Evolutionary conservation across 2,797 vertebrate genomes (phyloP).

Genomic region (Orientallactaga sibirica): DNA sequence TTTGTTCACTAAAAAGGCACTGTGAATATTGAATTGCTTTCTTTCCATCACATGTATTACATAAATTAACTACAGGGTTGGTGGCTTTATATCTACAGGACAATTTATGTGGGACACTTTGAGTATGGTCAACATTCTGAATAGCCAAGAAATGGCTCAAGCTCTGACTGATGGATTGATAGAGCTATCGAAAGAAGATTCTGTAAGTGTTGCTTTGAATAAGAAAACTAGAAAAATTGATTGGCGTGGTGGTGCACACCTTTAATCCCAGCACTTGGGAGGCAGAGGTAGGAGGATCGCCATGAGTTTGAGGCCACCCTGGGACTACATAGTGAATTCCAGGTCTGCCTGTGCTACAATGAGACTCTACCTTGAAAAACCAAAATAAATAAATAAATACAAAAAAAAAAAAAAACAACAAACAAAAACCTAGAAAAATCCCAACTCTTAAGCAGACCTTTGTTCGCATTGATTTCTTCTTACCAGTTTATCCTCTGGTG

Average conservation of each 20-base stretch:
- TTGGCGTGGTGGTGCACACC: too few relatives aligned
- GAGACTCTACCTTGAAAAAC: too few relatives aligned
- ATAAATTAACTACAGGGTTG: not conserved
- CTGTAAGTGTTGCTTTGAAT: conserved; percentile 81
- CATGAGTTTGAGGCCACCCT: too few relatives aligned
- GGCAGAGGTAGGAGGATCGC: too few relatives aligned
- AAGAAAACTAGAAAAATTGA: not conserved
- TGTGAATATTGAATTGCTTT: not conserved
- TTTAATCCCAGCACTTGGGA: too few relatives aligned
- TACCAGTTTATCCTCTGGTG: conserved; percentile 7
- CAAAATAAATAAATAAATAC: too few relatives aligned
- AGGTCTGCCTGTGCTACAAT: too few relatives aligned
- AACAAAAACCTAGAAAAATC: not conserved
- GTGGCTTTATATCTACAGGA: conserved; percentile 85
- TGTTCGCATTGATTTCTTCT: conserved; percentile 9
- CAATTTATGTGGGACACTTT: conserved; percentile 90
- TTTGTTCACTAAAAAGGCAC: not conserved
- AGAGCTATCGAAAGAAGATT: conserved; percentile 85
- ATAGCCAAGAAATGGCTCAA: conserved; percentile 84
- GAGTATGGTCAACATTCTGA: conserved; percentile 82
- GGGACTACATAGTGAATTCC: too few relatives aligned
- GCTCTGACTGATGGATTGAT: conserved; percentile 88
- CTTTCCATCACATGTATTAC: not conserved
- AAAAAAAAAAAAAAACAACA: too few relatives aligned
- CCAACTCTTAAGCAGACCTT: conserved; percentile 23